Evolutionary conservation across 2,888 invertebrate species (phyloP), one percentile per base, ranked within the genome.

Genomic region (Diarsia mendica): DNA sequence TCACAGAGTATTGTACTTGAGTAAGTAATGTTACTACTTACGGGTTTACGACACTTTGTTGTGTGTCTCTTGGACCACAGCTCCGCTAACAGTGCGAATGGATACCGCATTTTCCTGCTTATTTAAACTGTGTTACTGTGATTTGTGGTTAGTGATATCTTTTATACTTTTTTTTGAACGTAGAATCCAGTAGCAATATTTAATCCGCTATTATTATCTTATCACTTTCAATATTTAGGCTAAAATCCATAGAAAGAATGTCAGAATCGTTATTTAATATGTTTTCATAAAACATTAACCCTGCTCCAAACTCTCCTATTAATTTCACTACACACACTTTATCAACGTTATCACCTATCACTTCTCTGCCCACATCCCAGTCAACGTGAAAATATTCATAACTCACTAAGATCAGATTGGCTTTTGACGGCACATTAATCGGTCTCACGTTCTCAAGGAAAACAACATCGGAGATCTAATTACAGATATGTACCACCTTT

Each of bases 401-500:
- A 83, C 67, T 84, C 79, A 78, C 78, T 55, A 48, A 61, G 77
- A 89, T 84, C 83, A 79, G 82, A 86, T 88, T 77, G 63, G 72
- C 44, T 72, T 81, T 80, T 75, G 84, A 86, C 83, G 80, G 73
- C 60, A 82, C 75, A 88, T 87, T 85, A 84, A 85, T 85, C 75
- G 75, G 58, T 80, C 78, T 82, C 87, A 87, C 88, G 90, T 76
- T 85, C 68, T 82, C 89, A 89, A 91, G 91, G 91, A 91, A 91
- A 91, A 90, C 90, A 85, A 85, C 86, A 79, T 86, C 74, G 75
- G 81, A 89, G 91, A 90, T 91, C 88, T 90, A 89, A 91, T 91
- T 91, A 89, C 77, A 88, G 91, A 91, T 91, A 88, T 72, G 76
- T 68, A 80, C 78, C 75, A 82, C 91, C 91, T 91, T 91, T 91